Evolutionary conservation across 2,113 vertebrate genomes (phyloP).

Genomic region (Cavia aperea): DNA sequence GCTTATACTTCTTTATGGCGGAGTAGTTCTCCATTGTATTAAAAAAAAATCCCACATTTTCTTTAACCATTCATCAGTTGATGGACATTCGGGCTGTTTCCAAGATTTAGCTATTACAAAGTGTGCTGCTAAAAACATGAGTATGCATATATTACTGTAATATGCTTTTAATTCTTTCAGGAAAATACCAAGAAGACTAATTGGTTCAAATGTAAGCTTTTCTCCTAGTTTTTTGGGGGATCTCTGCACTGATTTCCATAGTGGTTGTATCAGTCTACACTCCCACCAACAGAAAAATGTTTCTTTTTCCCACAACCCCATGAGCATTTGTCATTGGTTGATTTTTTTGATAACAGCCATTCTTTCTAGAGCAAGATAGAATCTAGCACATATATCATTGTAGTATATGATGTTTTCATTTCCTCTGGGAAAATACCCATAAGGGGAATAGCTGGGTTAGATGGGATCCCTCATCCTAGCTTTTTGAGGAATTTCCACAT

Average conservation of each 20-base stretch:
- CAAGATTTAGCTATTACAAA: not conserved
- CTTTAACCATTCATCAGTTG: not conserved
- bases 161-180: not conserved
- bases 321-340: not conserved
- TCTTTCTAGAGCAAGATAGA: not conserved
- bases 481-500: too few relatives aligned
- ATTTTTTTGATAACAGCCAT: not conserved
- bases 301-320: not conserved
- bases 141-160: not conserved
- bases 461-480: too few relatives aligned
- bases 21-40: not conserved
- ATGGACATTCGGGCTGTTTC: not conserved
- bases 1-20: not conserved
- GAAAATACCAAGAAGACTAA: not conserved
- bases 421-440: too few relatives aligned
- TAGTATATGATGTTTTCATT: too few relatives aligned
- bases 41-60: not conserved
- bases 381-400: not conserved
- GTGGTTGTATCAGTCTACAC: not conserved
- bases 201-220: not conserved
- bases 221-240: not conserved
- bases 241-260: not conserved
- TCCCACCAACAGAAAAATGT: not conserved
- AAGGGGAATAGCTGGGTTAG: too few relatives aligned
- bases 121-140: not conserved